phyloP scores from a whole-genome alignment of 2,888 invertebrate species.

The Salpingus planirostris region DNA sequence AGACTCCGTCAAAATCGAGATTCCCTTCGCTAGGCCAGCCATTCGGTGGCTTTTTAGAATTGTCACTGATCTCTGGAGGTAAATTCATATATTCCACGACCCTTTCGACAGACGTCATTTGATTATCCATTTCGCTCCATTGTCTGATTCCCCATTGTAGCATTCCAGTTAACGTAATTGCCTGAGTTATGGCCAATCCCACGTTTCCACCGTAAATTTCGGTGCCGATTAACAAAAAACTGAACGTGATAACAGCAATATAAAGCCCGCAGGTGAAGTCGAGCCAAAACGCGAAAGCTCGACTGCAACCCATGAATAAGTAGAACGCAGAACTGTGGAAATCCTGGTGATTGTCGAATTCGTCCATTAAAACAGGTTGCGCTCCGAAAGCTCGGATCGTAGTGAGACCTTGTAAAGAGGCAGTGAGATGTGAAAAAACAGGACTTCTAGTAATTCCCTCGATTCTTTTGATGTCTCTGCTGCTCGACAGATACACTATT shows the following conservation, averaged over 20 bases:
- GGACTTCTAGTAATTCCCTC: conserved; percentile 69
- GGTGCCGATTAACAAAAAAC: conserved; percentile 53
- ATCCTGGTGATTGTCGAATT: conserved; percentile 55
- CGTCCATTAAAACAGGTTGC: conserved; percentile 49
- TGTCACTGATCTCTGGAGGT: conserved; percentile 44
- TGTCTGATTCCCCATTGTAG: conserved; percentile 78
- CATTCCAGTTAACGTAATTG: conserved; percentile 44
- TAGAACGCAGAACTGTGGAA: conserved; percentile 66
- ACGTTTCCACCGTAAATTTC: conserved; percentile 37
- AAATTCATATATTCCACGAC: conserved; percentile 70
- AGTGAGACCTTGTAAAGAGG: conserved; percentile 64
- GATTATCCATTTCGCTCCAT: conserved; percentile 49
- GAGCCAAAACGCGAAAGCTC: conserved; percentile 62
- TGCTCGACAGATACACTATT: conserved; percentile 60
- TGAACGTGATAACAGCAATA: conserved; percentile 54
- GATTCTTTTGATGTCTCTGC: conserved; percentile 63
- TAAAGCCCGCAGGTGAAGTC: conserved; percentile 59
- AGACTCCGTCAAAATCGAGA: conserved; percentile 58
- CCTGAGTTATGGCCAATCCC: conserved; percentile 38
- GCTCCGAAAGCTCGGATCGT: conserved; percentile 66
- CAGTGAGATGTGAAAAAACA: conserved; percentile 64
- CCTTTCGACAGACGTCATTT: conserved; percentile 87
- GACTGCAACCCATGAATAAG: conserved; percentile 51
- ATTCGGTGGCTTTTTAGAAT: conserved; percentile 12
- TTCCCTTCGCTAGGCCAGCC: conserved; percentile 65